Evolutionary conservation across 2,888 invertebrate genomes (phyloP).

Genomic region (Willowsia nigromaculata): DNA sequence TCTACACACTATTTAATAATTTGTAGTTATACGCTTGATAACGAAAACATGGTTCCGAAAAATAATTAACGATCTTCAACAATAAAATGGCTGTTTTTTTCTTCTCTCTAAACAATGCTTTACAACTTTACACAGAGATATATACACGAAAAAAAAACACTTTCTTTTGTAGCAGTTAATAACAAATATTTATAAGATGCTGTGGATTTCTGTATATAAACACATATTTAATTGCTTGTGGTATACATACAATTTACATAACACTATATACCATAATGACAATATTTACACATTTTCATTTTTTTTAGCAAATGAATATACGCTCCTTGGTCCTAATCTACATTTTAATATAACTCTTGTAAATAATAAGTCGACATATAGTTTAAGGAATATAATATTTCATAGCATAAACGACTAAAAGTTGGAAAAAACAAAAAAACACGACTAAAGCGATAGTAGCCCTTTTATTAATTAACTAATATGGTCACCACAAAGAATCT

Average conservation of each 20-base stretch:
- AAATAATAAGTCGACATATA: conserved; percentile 42
- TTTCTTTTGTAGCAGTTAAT: conserved; percentile 8
- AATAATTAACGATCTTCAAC: conserved; percentile 52
- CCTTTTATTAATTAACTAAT: conserved; percentile 8
- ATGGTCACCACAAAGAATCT: conserved; percentile 3
- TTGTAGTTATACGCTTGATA: conserved; percentile 3
- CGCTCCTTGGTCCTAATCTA: neutral
- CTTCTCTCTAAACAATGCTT: neutral
- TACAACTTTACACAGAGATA: neutral
- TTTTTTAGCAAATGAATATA: conserved; percentile 32
- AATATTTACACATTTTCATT: neutral
- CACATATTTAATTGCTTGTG: conserved; percentile 15
- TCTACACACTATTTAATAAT: conserved; percentile 13
- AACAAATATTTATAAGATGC: conserved; percentile 29
- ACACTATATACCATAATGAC: neutral
- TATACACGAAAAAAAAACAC: conserved; percentile 51
- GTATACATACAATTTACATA: conserved; percentile 21
- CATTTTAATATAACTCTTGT: conserved; percentile 10
- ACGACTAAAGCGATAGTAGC: conserved; percentile 73
- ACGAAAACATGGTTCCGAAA: conserved; percentile 42
- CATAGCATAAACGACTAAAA: conserved; percentile 67
- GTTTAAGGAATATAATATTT: conserved; percentile 16
- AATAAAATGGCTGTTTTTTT: conserved; percentile 28
- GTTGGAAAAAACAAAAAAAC: conserved; percentile 18
- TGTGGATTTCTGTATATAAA: conserved; percentile 30